Percentiles rank a stretch among this genome's conserved stretches.
phyloP scores from a whole-genome alignment of 64 coral and sea anemone species.

The Acropora tenuis region DNA sequence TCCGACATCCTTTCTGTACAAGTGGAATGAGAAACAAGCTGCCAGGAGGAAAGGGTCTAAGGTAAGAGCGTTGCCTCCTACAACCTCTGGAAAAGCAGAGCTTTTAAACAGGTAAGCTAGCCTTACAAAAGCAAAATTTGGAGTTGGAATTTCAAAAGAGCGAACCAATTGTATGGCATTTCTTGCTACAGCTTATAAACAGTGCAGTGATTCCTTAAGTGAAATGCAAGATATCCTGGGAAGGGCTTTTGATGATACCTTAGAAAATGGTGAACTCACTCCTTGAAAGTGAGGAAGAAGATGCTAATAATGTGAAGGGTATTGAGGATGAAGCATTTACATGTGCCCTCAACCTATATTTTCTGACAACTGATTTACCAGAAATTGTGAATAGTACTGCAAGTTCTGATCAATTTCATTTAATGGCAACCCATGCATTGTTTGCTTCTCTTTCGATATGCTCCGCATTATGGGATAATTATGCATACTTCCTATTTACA shows the following conservation, averaged over 20 bases:
- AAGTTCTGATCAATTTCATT: slow-evolving; percentile 25
- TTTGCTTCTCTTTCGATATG: not conserved
- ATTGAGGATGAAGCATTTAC: slow-evolving; percentile 44
- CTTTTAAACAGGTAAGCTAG: not conserved
- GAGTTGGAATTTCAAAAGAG: slow-evolving; percentile 28
- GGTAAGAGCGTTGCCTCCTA: slow-evolving; percentile 2
- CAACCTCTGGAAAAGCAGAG: slow-evolving; percentile 11
- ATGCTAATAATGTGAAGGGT: not conserved
- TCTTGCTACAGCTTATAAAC: slow-evolving; percentile 22
- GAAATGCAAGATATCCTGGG: slow-evolving; percentile 54
- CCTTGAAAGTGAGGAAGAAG: slow-evolving; percentile 5
- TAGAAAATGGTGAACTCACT: not conserved
- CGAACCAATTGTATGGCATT: not conserved
- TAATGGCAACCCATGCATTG: slow-evolving; percentile 40
- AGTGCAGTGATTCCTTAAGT: not conserved
- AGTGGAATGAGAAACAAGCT: slow-evolving; percentile 65
- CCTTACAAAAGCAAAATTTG: slow-evolving; percentile 33
- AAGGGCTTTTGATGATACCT: slow-evolving; percentile 27
- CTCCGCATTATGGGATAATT: too few species aligned
- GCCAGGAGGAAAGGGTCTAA: slow-evolving; percentile 5
- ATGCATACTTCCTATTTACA: too few species aligned
- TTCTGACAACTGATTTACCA: not conserved
- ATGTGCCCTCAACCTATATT: slow-evolving; percentile 17
- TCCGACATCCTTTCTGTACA: slow-evolving; percentile 32
- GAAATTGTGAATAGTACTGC: slow-evolving; percentile 12